Evolutionary conservation across 2,113 vertebrate species (phyloP).

Genomic region (Rhombomys opimus): DNA sequence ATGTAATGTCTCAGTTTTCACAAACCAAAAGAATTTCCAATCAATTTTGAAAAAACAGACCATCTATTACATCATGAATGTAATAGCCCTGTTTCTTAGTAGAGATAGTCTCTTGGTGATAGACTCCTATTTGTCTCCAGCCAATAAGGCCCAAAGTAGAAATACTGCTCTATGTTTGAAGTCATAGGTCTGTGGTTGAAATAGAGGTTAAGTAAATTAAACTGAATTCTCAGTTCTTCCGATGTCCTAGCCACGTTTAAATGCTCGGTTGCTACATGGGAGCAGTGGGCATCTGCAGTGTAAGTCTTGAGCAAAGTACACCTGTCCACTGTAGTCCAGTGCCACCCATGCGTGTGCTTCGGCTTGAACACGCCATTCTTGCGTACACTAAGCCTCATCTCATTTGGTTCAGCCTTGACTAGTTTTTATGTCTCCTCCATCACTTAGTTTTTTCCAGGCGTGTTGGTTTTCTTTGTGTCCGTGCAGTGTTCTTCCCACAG

Average conservation of each 20-base stretch:
- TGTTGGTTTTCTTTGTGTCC: neutral
- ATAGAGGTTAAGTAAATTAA: neutral
- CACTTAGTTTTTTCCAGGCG: neutral
- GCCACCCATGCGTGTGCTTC: neutral
- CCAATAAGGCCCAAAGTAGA: neutral
- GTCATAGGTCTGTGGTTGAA: constrained; percentile 29
- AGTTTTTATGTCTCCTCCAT: neutral
- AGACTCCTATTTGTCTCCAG: neutral
- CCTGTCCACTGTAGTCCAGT: neutral
- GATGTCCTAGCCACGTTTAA: neutral
- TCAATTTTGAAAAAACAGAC: neutral
- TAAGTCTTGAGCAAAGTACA: neutral
- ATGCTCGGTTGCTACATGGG: neutral
- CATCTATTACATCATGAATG: neutral
- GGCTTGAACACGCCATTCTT: neutral
- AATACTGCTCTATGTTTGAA: neutral
- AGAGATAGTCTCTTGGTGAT: neutral
- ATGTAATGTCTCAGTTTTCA: constrained; percentile 8
- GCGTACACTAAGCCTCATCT: neutral
- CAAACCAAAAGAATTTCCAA: neutral
- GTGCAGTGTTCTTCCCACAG: accelerated
- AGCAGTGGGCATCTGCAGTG: neutral
- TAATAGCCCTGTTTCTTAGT: neutral
- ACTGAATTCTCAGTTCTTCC: neutral
- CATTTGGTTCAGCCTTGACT: neutral